These are phyloP conservation scores for Syngnathus acus DNA, from an alignment of 2,797 vertebrate genomes.

Conservation along the genomic window DNA sequence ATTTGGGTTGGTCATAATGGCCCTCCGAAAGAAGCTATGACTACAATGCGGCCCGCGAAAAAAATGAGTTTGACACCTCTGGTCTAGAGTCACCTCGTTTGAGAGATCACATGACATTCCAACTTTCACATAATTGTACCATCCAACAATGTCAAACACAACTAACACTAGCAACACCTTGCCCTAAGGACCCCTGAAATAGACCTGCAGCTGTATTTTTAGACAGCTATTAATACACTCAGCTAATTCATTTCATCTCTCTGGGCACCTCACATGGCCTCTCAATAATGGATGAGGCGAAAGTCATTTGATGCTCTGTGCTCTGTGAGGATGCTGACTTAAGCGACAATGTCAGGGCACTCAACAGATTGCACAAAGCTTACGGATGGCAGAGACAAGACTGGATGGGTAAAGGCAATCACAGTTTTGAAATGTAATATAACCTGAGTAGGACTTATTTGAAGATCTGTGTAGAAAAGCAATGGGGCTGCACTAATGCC, in stretches of 20 bases:
- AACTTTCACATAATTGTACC: conserved; percentile 6
- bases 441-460: no score
- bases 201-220: conserved; percentile 67
- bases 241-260: conserved; percentile 72
- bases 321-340: conserved; percentile 48
- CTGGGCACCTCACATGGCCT: conserved; percentile 63
- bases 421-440: background rate
- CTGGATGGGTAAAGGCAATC: background rate
- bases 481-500: no score
- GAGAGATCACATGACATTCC: conserved; percentile 1
- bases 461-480: no score
- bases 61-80: no score
- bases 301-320: conserved; percentile 65
- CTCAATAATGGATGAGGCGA: conserved; percentile 74
- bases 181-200: conserved; percentile 52
- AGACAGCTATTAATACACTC: conserved; percentile 69
- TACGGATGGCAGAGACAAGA: background rate
- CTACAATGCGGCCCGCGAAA: no score
- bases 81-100: background rate
- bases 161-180: conserved; percentile 44
- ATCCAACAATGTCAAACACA: conserved; percentile 1
- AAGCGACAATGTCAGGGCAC: conserved; percentile 50
- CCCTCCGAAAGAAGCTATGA: no score
- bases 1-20: no score
- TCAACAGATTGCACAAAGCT: conserved; percentile 45